Evolutionary conservation across 2,113 vertebrate genomes (phyloP), one percentile per base, ranked within the genome.

Genomic region (Muntiacus muntjak): DNA sequence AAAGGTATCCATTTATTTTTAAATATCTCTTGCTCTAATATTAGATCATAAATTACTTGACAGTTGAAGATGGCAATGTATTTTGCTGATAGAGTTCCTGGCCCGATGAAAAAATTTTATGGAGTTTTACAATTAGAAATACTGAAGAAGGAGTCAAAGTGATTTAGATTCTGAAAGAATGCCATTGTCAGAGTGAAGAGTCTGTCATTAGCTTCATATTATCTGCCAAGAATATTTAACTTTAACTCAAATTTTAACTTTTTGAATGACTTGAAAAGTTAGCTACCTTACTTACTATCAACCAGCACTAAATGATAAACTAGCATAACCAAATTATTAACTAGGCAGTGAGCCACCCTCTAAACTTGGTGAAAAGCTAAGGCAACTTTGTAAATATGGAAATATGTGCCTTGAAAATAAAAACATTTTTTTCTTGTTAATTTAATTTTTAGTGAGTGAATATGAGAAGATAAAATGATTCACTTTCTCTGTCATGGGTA

Each of bases 1-100:
- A 98, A 98, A 96, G 8, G 30, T 94, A 97, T 33, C 76, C 19
- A 96, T 96, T 97, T 96, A 98, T 96, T 98, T 98, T 94, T 89
- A 84, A 90, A 25, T 92, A 82, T 36, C 13, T 78, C 71, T 97
- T 76, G 16, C 58, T 91, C 87, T 97, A 97, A 93, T 89, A 88
- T 64, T 97, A 95, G 78, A 43, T 97, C 90, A 97, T 94, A 97
- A 98, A 98, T 97, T 87, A 82, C 54, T 94, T 92, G 78, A 95
- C 62, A 95, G 60, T 67, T 96, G 60, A 95, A 97, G 85, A 95
- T 60, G 78, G 55, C 13, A 95, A 67, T 87, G 87, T 26, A 95
- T 83, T 97, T 94, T 88, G n/a, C 25, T 55, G 58, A 85, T 85
- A 88, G 91, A 95, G 21, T 52, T 95, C 14, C 21, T 97, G 54